phyloP scores from a whole-genome alignment of 2,888 invertebrate species.

The Marronus borbonicus region DNA sequence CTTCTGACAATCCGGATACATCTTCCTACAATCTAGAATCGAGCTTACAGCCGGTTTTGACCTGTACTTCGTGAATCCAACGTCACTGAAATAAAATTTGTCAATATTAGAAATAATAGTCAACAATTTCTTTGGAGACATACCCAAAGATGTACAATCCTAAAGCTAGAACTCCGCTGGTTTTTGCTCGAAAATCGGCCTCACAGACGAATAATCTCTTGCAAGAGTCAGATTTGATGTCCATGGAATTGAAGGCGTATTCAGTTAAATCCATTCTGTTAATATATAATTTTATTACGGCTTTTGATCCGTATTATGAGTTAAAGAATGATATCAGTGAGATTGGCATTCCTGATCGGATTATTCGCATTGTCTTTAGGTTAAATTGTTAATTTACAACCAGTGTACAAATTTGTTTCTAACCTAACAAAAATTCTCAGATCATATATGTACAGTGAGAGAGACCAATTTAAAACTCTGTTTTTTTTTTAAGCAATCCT shows the following conservation, averaged over 20 bases:
- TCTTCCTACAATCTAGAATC: slow-evolving; percentile 54
- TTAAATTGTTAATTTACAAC: no score
- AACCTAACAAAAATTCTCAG: no score
- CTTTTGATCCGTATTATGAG: no score
- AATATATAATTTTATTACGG: background rate
- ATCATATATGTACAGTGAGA: no score
- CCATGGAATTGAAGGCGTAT: slow-evolving; percentile 64
- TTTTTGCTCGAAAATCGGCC: slow-evolving; percentile 70
- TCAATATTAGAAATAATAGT: background rate
- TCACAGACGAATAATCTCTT: slow-evolving; percentile 72
- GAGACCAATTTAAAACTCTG: no score
- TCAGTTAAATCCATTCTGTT: slow-evolving; percentile 64
- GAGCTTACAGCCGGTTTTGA: slow-evolving; percentile 53
- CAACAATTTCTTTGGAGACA: slow-evolving; percentile 10
- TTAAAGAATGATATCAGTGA: no score
- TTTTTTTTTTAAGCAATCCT: no score
- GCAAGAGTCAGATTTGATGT: slow-evolving; percentile 66
- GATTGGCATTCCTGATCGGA: no score
- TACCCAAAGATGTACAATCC: slow-evolving; percentile 59
- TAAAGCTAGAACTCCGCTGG: slow-evolving; percentile 62
- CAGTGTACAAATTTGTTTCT: no score
- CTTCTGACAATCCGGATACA: slow-evolving; percentile 54
- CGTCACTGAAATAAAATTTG: slow-evolving; percentile 56
- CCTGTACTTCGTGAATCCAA: slow-evolving; percentile 57
- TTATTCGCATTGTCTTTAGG: no score